These are phyloP conservation scores for Halcyon badia DNA, from an alignment of 2,797 vertebrate species.

Conservation along the genomic window DNA sequence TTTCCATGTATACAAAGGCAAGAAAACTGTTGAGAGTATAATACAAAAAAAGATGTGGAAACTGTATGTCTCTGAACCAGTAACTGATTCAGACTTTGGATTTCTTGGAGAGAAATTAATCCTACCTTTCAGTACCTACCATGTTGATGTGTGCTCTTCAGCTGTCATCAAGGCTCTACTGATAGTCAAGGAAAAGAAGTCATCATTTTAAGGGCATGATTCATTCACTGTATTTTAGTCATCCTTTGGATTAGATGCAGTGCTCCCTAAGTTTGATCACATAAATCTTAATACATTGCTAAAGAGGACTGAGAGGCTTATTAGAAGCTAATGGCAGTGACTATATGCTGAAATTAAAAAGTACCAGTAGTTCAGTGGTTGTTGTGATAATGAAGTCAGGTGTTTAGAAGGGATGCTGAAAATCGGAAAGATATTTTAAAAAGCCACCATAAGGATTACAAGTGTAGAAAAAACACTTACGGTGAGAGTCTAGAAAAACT, in stretches of 20 bases:
- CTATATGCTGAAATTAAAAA: not conserved
- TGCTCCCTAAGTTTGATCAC: not conserved
- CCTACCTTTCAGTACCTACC: not conserved
- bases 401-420: not conserved
- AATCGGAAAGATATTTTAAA: not conserved
- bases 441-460: not conserved
- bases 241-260: not conserved
- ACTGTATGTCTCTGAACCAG: not conserved
- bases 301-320: not conserved
- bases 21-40: not conserved
- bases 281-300: not conserved
- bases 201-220: conserved; percentile 11
- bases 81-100: not conserved
- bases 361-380: not conserved
- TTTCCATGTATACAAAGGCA: not conserved
- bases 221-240: not conserved
- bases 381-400: not conserved
- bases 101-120: conserved; percentile 13
- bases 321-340: not conserved
- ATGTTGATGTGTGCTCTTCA: not conserved
- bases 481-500: not conserved
- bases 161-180: not conserved
- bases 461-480: not conserved
- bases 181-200: conserved; percentile 1
- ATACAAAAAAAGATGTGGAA: not conserved